Percentiles rank a stretch among this genome's conserved stretches.
These are phyloP conservation scores for Crossaster papposus DNA, from an alignment of 53 echinoderm and acorn worm species.

Conservation along the genomic window DNA sequence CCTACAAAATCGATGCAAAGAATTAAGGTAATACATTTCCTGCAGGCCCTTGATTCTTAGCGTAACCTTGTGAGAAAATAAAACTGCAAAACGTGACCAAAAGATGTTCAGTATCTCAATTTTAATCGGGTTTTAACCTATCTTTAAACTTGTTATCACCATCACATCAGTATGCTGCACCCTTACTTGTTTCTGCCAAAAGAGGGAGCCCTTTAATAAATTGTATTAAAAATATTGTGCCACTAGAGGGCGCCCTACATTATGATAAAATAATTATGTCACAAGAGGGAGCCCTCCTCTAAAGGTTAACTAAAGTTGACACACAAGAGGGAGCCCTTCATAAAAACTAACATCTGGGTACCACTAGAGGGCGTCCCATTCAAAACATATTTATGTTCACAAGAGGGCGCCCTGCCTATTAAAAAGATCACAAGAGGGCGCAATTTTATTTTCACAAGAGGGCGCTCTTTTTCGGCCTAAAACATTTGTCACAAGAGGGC, in stretches of 20 bases:
- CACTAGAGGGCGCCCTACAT: too few relatives aligned
- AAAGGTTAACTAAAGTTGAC: not conserved
- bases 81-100: too few relatives aligned
- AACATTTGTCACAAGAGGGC: constrained; percentile 27
- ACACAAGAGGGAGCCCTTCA: not conserved
- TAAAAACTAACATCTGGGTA: too few relatives aligned
- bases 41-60: too few relatives aligned
- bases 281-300: constrained; percentile 11
- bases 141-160: not conserved
- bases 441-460: not conserved
- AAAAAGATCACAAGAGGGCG: constrained; percentile 41
- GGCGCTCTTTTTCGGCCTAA: not conserved
- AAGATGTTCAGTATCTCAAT: too few relatives aligned
- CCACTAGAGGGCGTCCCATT: not conserved
- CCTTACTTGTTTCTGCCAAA: not conserved
- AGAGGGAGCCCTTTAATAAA: not conserved
- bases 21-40: too few relatives aligned
- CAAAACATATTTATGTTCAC: not conserved
- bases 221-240: not conserved
- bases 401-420: not conserved
- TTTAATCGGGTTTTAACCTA: too few relatives aligned
- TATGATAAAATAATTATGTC: not conserved
- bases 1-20: too few relatives aligned
- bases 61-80: too few relatives aligned
- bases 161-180: not conserved